Evolutionary conservation across 2,888 invertebrate genomes (phyloP).

Genomic region (Cremastinae sp.): DNA sequence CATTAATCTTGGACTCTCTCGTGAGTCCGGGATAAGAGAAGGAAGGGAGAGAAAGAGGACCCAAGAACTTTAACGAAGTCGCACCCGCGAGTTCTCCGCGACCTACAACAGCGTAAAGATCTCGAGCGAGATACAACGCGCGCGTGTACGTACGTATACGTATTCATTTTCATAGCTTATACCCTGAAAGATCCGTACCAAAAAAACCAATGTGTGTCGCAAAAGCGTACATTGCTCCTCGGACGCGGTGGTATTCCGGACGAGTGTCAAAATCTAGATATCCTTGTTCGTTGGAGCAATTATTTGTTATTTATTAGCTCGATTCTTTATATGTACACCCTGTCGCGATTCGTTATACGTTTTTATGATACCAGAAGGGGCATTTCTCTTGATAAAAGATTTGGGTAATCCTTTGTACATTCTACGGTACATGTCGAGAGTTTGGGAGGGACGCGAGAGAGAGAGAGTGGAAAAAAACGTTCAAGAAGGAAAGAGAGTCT

Average conservation of each 20-base stretch:
- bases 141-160: not conserved
- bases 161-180: not conserved
- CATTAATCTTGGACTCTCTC: slow-evolving; percentile 59
- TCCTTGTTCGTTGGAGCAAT: slow-evolving; percentile 58
- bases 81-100: slow-evolving; percentile 59
- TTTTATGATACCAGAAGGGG: slow-evolving; percentile 58
- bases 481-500: slow-evolving; percentile 36
- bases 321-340: slow-evolving; percentile 58
- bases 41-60: slow-evolving; percentile 15
- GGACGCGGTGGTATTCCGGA: slow-evolving; percentile 39
- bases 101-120: slow-evolving; percentile 62
- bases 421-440: slow-evolving; percentile 56
- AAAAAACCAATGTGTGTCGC: not conserved
- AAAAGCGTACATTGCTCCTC: not conserved
- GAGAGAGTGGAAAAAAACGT: slow-evolving; percentile 34
- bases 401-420: slow-evolving; percentile 62
- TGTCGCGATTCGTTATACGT: slow-evolving; percentile 61
- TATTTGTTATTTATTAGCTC: slow-evolving; percentile 62
- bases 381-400: slow-evolving; percentile 59
- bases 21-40: slow-evolving; percentile 16
- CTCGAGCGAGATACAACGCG: slow-evolving; percentile 50
- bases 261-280: slow-evolving; percentile 62
- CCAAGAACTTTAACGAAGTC: slow-evolving; percentile 65
- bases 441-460: slow-evolving; percentile 21
- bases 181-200: not conserved